A percentile compares a stretch with the other conserved stretches of the same genome.
Evolutionary conservation across 1,140 invertebrate species (phyloP).

Genomic region (Antheraea pernyi): DNA sequence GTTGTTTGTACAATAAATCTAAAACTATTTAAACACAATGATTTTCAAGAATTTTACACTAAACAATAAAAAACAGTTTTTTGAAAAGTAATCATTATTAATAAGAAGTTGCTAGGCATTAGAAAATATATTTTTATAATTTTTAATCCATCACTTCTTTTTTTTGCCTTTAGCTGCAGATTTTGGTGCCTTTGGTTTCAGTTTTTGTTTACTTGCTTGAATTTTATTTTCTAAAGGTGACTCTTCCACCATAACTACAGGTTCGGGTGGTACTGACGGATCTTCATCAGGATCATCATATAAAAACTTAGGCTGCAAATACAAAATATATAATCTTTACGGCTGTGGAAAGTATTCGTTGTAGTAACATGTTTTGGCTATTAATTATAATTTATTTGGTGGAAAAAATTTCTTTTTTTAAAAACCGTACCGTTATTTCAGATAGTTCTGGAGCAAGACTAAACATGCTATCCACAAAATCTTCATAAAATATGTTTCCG

Average conservation of each 20-base stretch:
- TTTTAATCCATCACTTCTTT: not conserved
- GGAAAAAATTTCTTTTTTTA: too few species aligned
- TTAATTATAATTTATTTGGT: too few species aligned
- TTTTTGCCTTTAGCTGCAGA: not conserved
- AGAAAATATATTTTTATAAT: not conserved
- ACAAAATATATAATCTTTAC: not conserved
- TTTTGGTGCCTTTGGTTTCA: not conserved
- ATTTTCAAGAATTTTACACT: too few species aligned
- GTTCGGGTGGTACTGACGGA: conserved; percentile 57
- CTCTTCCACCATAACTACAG: conserved; percentile 31
- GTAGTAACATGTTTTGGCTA: too few species aligned
- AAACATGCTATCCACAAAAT: conserved; percentile 65
- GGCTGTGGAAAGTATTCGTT: not conserved
- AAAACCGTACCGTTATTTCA: conserved; percentile 39
- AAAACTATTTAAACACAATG: too few species aligned
- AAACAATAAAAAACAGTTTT: too few species aligned
- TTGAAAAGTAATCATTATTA: too few species aligned
- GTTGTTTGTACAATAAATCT: too few species aligned
- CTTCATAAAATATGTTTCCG: conserved; percentile 61
- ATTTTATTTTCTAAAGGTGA: conserved; percentile 17
- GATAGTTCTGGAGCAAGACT: conserved; percentile 59
- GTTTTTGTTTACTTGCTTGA: conserved; percentile 11
- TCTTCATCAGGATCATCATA: conserved; percentile 63
- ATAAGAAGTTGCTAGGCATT: too few species aligned
- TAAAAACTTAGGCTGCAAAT: conserved; percentile 53